Percentiles rank a stretch among this genome's conserved stretches.
phyloP scores from a whole-genome alignment of 1,140 invertebrate species.

The Palaemon carinicauda region DNA sequence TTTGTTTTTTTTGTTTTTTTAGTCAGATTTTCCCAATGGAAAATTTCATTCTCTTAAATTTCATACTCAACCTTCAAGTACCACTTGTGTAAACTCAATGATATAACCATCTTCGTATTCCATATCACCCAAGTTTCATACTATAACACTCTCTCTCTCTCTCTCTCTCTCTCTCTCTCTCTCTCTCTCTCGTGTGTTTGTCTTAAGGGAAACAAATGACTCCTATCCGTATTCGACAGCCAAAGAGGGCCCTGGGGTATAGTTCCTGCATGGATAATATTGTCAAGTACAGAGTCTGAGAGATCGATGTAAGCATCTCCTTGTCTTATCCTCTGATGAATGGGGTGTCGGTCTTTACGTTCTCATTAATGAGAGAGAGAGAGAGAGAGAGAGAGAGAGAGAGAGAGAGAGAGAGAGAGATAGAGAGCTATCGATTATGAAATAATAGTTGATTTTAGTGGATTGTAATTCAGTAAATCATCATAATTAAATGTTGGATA shows the following conservation, averaged over 20 bases:
- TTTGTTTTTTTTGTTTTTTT: too few relatives aligned
- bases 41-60: too few relatives aligned
- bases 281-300: constrained; percentile 2
- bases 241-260: constrained; percentile 31
- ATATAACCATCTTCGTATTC: too few relatives aligned
- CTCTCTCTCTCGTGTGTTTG: constrained; percentile 16
- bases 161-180: constrained; percentile 10
- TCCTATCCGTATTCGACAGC: constrained; percentile 40
- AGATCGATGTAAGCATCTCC: constrained; percentile 12
- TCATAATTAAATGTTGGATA: too few relatives aligned
- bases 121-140: not conserved
- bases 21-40: too few relatives aligned
- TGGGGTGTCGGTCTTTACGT: not conserved
- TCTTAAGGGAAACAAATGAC: constrained; percentile 41
- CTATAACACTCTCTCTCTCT: not conserved
- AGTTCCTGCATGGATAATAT: constrained; percentile 41
- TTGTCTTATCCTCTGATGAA: not conserved
- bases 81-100: too few relatives aligned
- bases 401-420: not conserved
- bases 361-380: too few relatives aligned
- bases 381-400: not conserved
- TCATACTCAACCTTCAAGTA: too few relatives aligned
- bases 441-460: too few relatives aligned
- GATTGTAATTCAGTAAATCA: too few relatives aligned
- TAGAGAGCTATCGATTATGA: too few relatives aligned